Conservation (phyloP, 2,113 vertebrate species). For the Labrus mixtus region DNA sequence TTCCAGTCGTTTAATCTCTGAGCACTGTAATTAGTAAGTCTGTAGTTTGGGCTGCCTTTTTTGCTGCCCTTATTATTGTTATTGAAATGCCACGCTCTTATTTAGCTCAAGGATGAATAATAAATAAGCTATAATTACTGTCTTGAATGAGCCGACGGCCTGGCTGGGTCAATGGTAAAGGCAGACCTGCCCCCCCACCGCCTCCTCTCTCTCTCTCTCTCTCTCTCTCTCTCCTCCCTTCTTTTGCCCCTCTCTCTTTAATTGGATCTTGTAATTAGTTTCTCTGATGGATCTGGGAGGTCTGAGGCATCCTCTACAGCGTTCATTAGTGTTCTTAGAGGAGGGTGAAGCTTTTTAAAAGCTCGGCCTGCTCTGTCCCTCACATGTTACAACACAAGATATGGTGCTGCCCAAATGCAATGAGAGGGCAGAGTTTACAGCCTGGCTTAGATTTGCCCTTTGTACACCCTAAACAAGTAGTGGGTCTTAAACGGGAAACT, state of each 20-base stretch:
- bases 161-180: conserved; percentile 93
- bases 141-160: conserved; percentile 93
- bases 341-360: conserved; percentile 73
- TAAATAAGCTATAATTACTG: conserved; percentile 99
- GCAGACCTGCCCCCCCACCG: conserved; percentile 55
- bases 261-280: conserved; percentile 99
- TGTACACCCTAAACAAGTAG: conserved; percentile 14
- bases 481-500: conserved; percentile 1
- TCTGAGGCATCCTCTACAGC: conserved; percentile 89
- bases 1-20: conserved; percentile 83
- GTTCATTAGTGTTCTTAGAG: conserved; percentile 80
- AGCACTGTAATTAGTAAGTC: conserved; percentile 84
- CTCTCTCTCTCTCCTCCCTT: conserved; percentile 75
- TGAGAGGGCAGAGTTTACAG: conserved; percentile 33
- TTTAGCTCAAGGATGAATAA: conserved; percentile 99
- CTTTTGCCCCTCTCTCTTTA: conserved; percentile 92
- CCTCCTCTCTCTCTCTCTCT: conserved; percentile 59
- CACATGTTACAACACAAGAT: conserved; percentile 74
- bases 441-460: conserved; percentile 27
- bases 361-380: conserved; percentile 70
- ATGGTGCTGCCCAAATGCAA: conserved; percentile 58
- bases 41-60: conserved; percentile 81
- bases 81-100: conserved; percentile 98
- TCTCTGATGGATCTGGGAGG: conserved; percentile 95
- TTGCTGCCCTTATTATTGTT: conserved; percentile 84